Conservation (phyloP, 2,797 vertebrate genomes). For the Argentina silus region DNA sequence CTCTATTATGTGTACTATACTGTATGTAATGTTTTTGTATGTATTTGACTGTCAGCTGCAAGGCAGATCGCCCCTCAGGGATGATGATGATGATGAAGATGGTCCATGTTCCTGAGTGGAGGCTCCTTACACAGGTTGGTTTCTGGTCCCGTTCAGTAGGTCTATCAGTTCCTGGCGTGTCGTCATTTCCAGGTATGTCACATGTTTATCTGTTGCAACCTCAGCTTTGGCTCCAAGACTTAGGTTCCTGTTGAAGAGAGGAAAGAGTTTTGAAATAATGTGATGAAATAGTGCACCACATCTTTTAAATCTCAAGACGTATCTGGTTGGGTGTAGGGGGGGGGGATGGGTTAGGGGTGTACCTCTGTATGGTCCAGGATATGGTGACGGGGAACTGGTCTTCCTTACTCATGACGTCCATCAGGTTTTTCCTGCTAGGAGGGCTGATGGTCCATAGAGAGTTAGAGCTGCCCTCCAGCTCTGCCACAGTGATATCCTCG, state of each 20-base stretch:
- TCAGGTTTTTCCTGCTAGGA: conserved; percentile 90
- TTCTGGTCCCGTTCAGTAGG: conserved; percentile 79
- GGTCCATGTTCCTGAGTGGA: too few relatives aligned
- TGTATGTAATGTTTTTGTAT: background rate
- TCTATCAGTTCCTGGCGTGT: conserved; percentile 81
- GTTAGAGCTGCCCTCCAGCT: conserved; percentile 93
- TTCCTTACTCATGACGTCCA: conserved; percentile 80
- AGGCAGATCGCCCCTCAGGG: too few relatives aligned
- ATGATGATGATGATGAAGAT: too few relatives aligned
- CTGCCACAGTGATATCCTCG: conserved; percentile 90
- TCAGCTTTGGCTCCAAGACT: conserved; percentile 90
- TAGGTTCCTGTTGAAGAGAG: conserved; percentile 78
- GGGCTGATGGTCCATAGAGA: conserved; percentile 97
- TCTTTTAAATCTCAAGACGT: background rate
- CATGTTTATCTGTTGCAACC: conserved; percentile 89
- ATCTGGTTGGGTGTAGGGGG: too few relatives aligned
- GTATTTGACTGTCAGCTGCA: background rate
- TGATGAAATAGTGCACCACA: background rate
- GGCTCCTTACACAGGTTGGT: conserved; percentile 87
- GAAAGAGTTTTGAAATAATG: background rate
- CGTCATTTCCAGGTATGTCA: conserved; percentile 75
- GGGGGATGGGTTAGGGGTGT: conserved; percentile 25
- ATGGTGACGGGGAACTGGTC: conserved; percentile 87
- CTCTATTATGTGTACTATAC: too few relatives aligned
- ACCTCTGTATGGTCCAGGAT: conserved; percentile 93